Percentiles rank a stretch among this genome's conserved stretches.
These are phyloP conservation scores for Gavialis gangeticus DNA, from an alignment of 2,113 vertebrate species.

Conservation along the genomic window DNA sequence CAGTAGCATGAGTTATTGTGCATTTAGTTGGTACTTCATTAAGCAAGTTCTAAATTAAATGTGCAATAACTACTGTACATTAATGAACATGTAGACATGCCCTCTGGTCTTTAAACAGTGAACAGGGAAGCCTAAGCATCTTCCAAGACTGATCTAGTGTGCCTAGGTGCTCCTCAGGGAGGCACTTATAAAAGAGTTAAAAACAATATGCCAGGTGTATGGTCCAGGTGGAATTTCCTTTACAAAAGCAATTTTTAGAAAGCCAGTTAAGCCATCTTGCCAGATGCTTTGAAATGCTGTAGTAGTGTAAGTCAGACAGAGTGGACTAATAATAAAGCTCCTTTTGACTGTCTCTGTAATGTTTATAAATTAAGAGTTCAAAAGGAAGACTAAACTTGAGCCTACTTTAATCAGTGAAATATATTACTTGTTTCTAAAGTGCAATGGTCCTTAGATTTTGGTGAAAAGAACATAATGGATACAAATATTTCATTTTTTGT, in stretches of 20 bases:
- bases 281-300: neutral
- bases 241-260: neutral
- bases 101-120: no score
- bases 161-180: no score
- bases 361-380: neutral
- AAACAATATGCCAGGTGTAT: neutral
- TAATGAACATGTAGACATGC: no score
- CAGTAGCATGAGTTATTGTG: no score
- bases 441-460: neutral
- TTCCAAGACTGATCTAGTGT: no score
- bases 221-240: neutral
- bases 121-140: no score
- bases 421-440: neutral
- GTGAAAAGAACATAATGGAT: neutral
- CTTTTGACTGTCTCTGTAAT: neutral
- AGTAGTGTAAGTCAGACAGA: neutral
- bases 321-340: neutral
- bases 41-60: no score
- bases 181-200: no score
- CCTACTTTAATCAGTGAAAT: neutral
- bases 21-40: no score
- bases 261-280: neutral
- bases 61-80: no score
- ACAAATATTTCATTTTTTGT: neutral
- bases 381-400: neutral